Percentiles rank a stretch among this genome's conserved stretches.
phyloP scores from a whole-genome alignment of 1,140 invertebrate genomes.

The Oncopeltus fasciatus region DNA sequence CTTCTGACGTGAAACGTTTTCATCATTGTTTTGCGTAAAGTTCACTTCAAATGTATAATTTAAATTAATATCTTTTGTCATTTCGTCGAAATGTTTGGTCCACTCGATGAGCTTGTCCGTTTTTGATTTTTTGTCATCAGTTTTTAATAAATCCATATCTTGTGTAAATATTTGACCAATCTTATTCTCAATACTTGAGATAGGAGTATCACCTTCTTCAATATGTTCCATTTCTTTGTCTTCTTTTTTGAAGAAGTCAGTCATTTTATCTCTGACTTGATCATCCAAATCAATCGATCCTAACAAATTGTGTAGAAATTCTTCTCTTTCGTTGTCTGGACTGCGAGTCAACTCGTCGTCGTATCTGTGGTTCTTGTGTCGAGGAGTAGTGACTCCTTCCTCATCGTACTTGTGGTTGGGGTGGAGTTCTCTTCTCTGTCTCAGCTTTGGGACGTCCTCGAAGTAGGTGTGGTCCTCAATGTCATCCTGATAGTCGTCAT shows the following conservation, averaged over 20 bases:
- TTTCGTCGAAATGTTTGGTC: not conserved
- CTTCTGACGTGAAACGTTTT: not conserved
- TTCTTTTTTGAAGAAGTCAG: constrained; percentile 8
- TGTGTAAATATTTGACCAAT: not conserved
- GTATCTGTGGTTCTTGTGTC: not conserved
- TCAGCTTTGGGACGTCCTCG: constrained; percentile 13
- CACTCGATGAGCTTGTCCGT: not conserved
- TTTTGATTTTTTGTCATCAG: not conserved
- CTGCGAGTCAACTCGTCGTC: not conserved
- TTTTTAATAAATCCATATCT: not conserved
- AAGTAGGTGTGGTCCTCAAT: constrained; percentile 34
- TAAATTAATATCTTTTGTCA: not conserved
- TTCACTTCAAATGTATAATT: not conserved
- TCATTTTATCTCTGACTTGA: constrained; percentile 1
- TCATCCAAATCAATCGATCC: constrained; percentile 16
- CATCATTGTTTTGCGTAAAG: not conserved
- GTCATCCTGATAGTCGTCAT: constrained; percentile 28
- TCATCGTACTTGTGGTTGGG: not conserved
- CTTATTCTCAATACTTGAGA: not conserved
- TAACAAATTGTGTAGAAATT: constrained; percentile 16
- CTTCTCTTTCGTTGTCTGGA: not conserved
- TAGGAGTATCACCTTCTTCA: constrained; percentile 36
- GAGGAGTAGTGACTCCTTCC: not conserved
- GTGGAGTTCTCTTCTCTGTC: constrained; percentile 2
- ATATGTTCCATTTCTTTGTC: constrained; percentile 13